Conservation (phyloP, 2,113 vertebrate genomes). For the Zingel zingel region DNA sequence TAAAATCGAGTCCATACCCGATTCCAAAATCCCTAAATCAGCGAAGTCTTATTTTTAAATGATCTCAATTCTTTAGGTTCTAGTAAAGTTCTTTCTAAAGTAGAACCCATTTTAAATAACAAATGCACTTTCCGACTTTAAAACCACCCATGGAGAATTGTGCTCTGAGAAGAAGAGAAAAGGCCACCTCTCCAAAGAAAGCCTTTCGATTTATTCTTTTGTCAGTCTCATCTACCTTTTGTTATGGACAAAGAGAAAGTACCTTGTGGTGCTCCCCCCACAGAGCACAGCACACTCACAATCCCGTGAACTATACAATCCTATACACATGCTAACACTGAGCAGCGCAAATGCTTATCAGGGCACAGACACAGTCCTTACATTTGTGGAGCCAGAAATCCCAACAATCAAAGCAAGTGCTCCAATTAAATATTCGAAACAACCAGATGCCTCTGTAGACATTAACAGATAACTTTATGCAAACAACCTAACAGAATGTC, state of each 20-base stretch:
- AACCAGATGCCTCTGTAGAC: not conserved
- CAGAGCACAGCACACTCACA: conserved; percentile 21
- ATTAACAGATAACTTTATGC: not conserved
- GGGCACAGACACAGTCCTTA: conserved; percentile 8
- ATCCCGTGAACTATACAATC: conserved; percentile 1
- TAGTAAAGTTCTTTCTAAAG: not conserved
- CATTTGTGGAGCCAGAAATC: conserved; percentile 27
- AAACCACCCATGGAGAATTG: conserved; percentile 20
- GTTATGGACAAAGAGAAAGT: conserved; percentile 51
- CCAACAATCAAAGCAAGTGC: conserved; percentile 21
- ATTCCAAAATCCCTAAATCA: not conserved
- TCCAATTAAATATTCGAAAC: conserved; percentile 34
- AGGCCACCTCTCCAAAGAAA: conserved; percentile 24
- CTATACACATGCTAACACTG: conserved; percentile 59
- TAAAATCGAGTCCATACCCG: too few species aligned
- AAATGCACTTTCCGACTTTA: not conserved
- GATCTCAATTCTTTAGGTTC: not conserved
- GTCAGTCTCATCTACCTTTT: conserved; percentile 55
- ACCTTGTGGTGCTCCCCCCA: conserved; percentile 41
- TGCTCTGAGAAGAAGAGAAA: not conserved
- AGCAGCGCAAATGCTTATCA: conserved; percentile 51
- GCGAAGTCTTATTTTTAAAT: not conserved
- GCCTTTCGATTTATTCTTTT: conserved; percentile 42
- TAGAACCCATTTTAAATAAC: not conserved
- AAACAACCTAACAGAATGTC: not conserved